These are phyloP conservation scores for Scaptomyza polygonia DNA, from an alignment of 2,888 invertebrate genomes.

Conservation along the genomic window DNA sequence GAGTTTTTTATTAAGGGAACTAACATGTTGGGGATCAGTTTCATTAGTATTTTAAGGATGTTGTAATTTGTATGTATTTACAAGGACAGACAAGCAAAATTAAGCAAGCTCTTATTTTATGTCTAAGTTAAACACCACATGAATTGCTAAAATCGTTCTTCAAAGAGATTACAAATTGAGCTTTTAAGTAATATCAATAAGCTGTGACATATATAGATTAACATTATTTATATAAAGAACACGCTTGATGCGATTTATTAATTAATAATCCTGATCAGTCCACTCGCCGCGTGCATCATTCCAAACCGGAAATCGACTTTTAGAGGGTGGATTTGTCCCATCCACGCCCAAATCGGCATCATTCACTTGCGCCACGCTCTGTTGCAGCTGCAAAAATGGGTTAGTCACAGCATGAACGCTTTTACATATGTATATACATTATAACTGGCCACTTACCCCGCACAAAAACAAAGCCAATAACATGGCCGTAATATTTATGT, in stretches of 20 bases:
- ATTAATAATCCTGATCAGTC: conserved; percentile 32
- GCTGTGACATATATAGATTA: background rate
- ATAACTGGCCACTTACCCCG: conserved; percentile 24
- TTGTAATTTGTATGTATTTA: no score
- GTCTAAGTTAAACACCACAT: no score
- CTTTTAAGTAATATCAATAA: background rate
- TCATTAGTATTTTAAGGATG: no score
- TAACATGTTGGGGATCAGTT: no score
- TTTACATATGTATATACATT: background rate
- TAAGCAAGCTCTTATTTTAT: no score
- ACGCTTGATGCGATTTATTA: background rate
- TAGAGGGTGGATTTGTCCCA: conserved; percentile 38
- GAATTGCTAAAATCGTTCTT: background rate
- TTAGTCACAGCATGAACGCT: conserved; percentile 6
- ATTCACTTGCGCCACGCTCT: conserved; percentile 36
- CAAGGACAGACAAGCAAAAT: no score
- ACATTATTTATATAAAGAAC: background rate
- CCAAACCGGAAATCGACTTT: conserved; percentile 68
- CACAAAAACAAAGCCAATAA: conserved; percentile 41
- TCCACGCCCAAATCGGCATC: conserved; percentile 28
- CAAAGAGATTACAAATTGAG: background rate
- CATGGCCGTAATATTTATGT: conserved; percentile 32
- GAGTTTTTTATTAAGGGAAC: no score
- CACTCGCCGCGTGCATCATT: conserved; percentile 68
- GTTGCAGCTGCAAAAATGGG: conserved; percentile 40